Percentiles rank a stretch among this genome's conserved stretches.
phyloP scores from a whole-genome alignment of 2,797 vertebrate genomes.

The Megalops cyprinoides region DNA sequence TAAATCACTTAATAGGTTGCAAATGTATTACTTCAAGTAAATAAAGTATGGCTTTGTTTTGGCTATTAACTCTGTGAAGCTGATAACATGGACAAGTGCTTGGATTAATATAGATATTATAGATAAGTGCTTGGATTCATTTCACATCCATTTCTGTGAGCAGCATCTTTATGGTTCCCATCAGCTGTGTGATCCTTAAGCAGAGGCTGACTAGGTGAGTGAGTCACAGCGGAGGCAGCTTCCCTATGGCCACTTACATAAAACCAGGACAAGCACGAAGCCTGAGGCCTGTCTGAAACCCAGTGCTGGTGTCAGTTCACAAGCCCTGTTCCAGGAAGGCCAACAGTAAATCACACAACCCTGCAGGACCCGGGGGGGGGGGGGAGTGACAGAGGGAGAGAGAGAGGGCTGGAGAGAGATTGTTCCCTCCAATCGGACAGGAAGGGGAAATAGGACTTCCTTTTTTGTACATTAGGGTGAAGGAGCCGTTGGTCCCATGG shows the following conservation, averaged over 20 bases:
- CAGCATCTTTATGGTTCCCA: too few species aligned
- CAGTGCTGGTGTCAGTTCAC: not conserved
- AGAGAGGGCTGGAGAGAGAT: constrained; percentile 56
- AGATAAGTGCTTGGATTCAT: too few species aligned
- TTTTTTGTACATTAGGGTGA: constrained; percentile 44
- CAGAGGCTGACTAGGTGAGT: too few species aligned
- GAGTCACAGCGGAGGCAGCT: too few species aligned
- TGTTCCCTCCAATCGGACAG: constrained; percentile 68
- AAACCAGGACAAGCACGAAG: not conserved
- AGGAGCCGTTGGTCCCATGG: constrained; percentile 48
- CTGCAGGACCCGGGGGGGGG: not conserved
- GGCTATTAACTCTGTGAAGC: too few species aligned
- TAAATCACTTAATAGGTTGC: too few species aligned
- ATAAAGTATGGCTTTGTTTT: too few species aligned
- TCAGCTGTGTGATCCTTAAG: too few species aligned
- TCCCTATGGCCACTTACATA: not conserved
- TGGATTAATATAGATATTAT: too few species aligned
- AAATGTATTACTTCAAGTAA: too few species aligned
- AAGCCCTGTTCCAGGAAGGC: constrained; percentile 4
- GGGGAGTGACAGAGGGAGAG: constrained; percentile 18
- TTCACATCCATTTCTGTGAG: too few species aligned
- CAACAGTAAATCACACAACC: not conserved
- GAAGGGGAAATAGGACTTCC: constrained; percentile 73
- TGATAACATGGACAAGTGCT: too few species aligned
- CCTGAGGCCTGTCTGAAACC: not conserved